Evolutionary conservation across 2,888 invertebrate genomes (phyloP), one percentile per base, ranked within the genome.

Genomic region (Podotricha telesiphe): DNA sequence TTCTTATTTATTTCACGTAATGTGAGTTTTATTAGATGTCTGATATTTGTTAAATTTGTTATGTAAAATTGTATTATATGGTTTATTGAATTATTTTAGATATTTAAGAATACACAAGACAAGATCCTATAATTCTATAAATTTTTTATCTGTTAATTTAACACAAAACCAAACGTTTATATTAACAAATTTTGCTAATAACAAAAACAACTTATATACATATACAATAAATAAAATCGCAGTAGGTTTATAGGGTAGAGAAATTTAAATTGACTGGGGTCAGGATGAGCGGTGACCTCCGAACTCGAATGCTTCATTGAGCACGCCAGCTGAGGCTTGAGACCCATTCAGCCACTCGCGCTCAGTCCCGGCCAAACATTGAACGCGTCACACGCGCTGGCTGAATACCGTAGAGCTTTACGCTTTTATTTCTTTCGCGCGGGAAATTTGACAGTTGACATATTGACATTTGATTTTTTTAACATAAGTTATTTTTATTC

Each of bases 301-400:
- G 91, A 90, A 90, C 91, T 86, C 84, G 82, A 84, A 86, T 88
- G 89, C 85, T 90, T 90, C 92, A 93, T 91, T 91, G 91, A 91
- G 89, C 83, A 86, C 84, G 86, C 82, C 88, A 89, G 88, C 86
- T 88, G 89, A 86, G 86, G 82, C 82, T 86, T 88, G 89, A 86
- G 86, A 83, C 82, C 83, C 90, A 89, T 87, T 90, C 85, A 89
- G 82, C 80, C 82, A 80, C 76, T 77, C 79, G 74, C 78, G 86
- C 83, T 89, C 90, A 90, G 90, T 91, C 87, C 84, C 85, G 86
- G 83, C 87, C 83, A 89, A 91, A 86, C 92, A 86, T 87, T 85
- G 88, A 82, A 85, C 91, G 91, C 86, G 86, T 80, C 83, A 91
- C 92, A 91, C 92, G 91, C 91, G 90, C 79, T 80, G 83, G 82